Evolutionary conservation across 2,888 invertebrate genomes (phyloP), one percentile per base, ranked within the genome.

Genomic region (Heliconius hortense): DNA sequence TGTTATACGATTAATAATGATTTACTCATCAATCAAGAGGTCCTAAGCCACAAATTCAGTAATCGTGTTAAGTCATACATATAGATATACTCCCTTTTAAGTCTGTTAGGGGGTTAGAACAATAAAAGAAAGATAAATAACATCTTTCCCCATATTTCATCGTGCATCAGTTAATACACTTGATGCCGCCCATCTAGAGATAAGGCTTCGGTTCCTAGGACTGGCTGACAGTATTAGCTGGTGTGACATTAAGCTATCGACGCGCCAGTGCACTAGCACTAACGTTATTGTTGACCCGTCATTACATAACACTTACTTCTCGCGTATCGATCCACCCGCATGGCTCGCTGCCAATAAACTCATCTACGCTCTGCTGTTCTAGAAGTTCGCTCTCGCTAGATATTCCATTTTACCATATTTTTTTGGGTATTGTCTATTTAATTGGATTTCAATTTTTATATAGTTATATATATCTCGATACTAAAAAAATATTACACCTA

Each of bases 311-410:
- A 82, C 86, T 88, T 85, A 84, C 84, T 79, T 82, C 84, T 82
- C 83, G 82, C 83, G 84, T 90, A 93, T 93, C 91, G 93, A 92
- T 90, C 92, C 82, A 81, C 81, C 84, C 86, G 85, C 84, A 88
- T 92, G 93, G 93, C 92, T 87, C 87, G 78, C 84, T 88, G 93
- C 93, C 93, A 93, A 89, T 88, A 87, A 90, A 87, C 86, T 87
- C 84, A 80, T 80, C 81, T 81, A 82, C 84, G 84, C 86, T 85
- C 83, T 81, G 81, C 84, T 84, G 83, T 85, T 86, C 86, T 85
- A 85, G 85, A 88, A 88, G 85, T 81, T 81, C 77, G 81, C 84
- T 86, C 85, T 86, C 84, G 84, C 67, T 72, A 69, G 64, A n/a
- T 15, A 43, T 66, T 66, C 24, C 4, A 24, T 8, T 43, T 24